These are phyloP conservation scores for Anastatus disparis DNA, from an alignment of 1,140 invertebrate species.

Conservation along the genomic window DNA sequence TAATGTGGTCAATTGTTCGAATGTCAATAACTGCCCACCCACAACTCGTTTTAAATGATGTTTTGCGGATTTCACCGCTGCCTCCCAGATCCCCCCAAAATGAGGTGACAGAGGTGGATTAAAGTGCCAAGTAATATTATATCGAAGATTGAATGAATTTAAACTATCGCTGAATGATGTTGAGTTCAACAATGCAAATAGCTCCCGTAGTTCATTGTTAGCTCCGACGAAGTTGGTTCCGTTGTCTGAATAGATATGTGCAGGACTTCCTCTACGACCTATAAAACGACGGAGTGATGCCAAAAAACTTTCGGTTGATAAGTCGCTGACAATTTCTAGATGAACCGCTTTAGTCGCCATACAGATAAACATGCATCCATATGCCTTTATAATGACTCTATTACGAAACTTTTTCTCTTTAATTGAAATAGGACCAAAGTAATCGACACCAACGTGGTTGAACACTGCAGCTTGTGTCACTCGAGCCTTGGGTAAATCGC, in stretches of 20 bases:
- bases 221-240: not conserved
- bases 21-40: not conserved
- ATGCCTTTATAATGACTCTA: not conserved
- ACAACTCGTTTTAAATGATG: not conserved
- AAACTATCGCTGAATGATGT: too few species aligned
- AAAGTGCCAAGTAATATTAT: too few species aligned
- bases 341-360: not conserved
- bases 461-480: not conserved
- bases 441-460: not conserved
- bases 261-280: not conserved
- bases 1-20: not conserved
- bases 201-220: not conserved
- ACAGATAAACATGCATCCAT: not conserved
- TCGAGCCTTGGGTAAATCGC: not conserved
- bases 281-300: not conserved
- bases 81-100: conserved; percentile 47
- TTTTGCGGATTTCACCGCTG: conserved; percentile 5
- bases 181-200: not conserved
- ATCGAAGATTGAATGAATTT: too few species aligned
- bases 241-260: not conserved
- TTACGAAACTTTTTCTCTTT: not conserved
- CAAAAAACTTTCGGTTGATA: not conserved
- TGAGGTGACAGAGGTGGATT: conserved; percentile 9
- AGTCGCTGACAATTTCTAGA: not conserved
- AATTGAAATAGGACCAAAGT: not conserved